Evolutionary conservation across 2,113 vertebrate species (phyloP).

Genomic region (Amphiprion ocellaris): DNA sequence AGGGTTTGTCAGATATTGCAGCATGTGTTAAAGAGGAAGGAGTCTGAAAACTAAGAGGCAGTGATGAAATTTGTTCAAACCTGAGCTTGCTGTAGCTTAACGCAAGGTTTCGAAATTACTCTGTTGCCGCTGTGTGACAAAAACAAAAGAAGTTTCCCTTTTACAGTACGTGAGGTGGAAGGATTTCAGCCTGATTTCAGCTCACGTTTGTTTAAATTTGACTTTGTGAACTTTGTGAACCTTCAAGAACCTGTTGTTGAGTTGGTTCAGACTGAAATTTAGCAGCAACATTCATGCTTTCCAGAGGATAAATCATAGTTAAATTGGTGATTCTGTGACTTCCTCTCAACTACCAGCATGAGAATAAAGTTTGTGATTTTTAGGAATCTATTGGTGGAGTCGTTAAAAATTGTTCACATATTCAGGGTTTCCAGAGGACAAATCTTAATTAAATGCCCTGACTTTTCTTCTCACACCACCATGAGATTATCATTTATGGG

Average conservation of each 20-base stretch:
- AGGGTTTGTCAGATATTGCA: background rate
- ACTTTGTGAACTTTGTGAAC: background rate
- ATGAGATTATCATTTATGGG: background rate
- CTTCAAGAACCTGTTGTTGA: too few relatives aligned
- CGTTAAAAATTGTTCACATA: too few relatives aligned
- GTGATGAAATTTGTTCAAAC: slow-evolving; percentile 12
- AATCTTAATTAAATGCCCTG: too few relatives aligned
- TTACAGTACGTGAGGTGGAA: background rate
- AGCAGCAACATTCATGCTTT: background rate
- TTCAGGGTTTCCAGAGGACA: too few relatives aligned
- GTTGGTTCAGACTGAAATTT: background rate
- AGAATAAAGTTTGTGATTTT: too few relatives aligned
- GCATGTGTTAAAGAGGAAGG: background rate
- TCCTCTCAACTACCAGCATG: too few relatives aligned
- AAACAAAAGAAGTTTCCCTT: background rate
- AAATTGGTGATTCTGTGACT: too few relatives aligned
- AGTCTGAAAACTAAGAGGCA: background rate
- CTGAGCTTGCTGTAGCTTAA: background rate
- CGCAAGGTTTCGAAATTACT: slow-evolving; percentile 5
- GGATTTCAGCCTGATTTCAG: background rate
- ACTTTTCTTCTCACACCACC: background rate
- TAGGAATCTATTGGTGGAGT: too few relatives aligned
- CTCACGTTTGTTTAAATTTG: background rate
- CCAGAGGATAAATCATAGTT: background rate
- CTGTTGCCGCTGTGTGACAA: background rate